Conservation (phyloP, 2,888 invertebrate species). For the Dryococelus australis region DNA sequence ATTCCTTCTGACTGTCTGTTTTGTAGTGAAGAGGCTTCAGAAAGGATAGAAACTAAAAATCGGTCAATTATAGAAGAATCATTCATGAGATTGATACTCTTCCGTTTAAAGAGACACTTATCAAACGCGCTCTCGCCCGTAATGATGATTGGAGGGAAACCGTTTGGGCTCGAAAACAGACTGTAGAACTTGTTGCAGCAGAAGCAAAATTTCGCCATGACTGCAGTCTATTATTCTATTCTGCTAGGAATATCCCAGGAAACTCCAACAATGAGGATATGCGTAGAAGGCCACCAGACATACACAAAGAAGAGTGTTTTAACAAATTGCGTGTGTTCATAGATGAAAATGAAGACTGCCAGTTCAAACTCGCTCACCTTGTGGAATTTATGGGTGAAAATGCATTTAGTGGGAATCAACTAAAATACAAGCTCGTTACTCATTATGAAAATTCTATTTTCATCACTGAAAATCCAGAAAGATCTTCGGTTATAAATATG, state of each 20-base stretch:
- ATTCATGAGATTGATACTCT: too few relatives aligned
- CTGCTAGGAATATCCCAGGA: too few relatives aligned
- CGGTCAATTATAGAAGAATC: neutral
- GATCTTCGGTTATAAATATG: neutral
- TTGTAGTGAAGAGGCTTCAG: neutral
- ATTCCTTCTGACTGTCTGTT: too few relatives aligned
- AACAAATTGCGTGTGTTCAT: neutral
- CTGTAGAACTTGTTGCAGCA: neutral
- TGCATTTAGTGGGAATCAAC: too few relatives aligned
- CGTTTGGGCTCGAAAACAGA: neutral
- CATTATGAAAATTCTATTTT: too few relatives aligned
- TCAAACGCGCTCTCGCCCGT: neutral
- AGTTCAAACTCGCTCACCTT: neutral
- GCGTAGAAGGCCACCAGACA: neutral
- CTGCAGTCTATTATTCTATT: neutral
- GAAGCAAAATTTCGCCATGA: neutral
- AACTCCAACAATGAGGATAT: neutral
- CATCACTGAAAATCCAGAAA: too few relatives aligned
- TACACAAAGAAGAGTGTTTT: neutral
- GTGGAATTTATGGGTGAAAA: too few relatives aligned
- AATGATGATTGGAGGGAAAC: neutral
- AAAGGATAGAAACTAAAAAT: neutral
- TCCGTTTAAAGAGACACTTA: too few relatives aligned
- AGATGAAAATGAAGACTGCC: constrained; percentile 1
- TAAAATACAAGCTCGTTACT: too few relatives aligned